Evolutionary conservation across 2,113 vertebrate species (phyloP).

Genomic region (Melanerpes aurifrons): DNA sequence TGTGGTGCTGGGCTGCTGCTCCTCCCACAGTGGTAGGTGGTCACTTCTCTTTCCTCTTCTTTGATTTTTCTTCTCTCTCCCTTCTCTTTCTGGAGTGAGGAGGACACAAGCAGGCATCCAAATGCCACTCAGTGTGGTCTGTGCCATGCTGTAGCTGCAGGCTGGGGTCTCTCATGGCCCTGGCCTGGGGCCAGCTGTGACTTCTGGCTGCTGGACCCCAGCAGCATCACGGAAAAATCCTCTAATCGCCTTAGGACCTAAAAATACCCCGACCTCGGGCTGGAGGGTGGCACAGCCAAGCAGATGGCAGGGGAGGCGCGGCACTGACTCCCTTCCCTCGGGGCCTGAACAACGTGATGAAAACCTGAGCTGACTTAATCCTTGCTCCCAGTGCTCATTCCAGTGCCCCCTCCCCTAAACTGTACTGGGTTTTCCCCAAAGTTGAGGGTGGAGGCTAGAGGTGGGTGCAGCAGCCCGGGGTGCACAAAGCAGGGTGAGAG

Average conservation of each 20-base stretch:
- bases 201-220: slow-evolving; percentile 10
- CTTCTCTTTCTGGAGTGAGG: background rate
- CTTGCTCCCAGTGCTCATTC: background rate
- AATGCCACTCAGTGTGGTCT: accelerated
- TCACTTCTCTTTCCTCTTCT: background rate
- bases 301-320: background rate
- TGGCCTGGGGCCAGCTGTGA: slow-evolving; percentile 9
- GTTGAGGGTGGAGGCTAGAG: too few relatives aligned
- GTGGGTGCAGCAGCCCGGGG: background rate
- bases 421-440: accelerated
- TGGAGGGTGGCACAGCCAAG: slow-evolving; percentile 11
- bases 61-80: too few relatives aligned
- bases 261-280: slow-evolving; percentile 73
- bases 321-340: accelerated
- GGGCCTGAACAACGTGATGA: background rate
- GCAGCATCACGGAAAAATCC: slow-evolving; percentile 80
- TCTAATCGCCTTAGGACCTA: slow-evolving; percentile 81
- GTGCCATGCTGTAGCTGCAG: accelerated
- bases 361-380: background rate
- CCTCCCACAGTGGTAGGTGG: background rate
- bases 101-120: accelerated
- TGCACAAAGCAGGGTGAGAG: accelerated
- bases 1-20: accelerated
- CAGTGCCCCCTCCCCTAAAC: accelerated
- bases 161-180: background rate